phyloP scores from a whole-genome alignment of 2,888 invertebrate genomes.

The Salpingus planirostris region DNA sequence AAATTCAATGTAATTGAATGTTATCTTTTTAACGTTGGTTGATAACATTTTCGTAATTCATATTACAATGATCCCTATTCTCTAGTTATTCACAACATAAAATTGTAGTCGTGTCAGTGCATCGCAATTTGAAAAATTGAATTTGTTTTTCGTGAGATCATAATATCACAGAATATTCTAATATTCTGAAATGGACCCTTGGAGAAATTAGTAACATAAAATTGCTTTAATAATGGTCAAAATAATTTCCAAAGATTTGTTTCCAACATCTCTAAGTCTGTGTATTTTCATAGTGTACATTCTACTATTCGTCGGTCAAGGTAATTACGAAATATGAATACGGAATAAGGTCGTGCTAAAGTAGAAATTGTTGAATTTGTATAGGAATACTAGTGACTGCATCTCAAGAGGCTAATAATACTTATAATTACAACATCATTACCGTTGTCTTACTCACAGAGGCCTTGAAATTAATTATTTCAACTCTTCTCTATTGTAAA shows the following conservation, averaged over 20 bases:
- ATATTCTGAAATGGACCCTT: too few relatives aligned
- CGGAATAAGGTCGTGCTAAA: constrained; percentile 3
- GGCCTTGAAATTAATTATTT: constrained; percentile 70
- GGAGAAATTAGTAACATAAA: too few relatives aligned
- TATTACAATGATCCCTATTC: too few relatives aligned
- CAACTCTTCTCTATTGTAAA: constrained; percentile 59
- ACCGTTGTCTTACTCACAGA: constrained; percentile 85
- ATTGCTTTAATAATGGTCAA: too few relatives aligned
- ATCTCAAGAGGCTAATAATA: constrained; percentile 71
- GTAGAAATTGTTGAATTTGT: constrained; percentile 18
- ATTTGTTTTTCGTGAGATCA: too few relatives aligned
- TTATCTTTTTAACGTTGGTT: too few relatives aligned
- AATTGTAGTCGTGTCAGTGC: too few relatives aligned
- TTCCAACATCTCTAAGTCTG: constrained; percentile 74
- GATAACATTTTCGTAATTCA: too few relatives aligned
- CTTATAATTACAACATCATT: constrained; percentile 79
- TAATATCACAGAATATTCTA: too few relatives aligned
- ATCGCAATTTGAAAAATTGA: too few relatives aligned
- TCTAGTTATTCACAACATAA: too few relatives aligned
- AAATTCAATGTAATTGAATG: too few relatives aligned
- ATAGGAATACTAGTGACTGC: constrained; percentile 85
- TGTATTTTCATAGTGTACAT: constrained; percentile 79
- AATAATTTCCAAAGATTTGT: constrained; percentile 66
- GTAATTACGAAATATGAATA: constrained; percentile 45
- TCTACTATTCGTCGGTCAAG: constrained; percentile 84